phyloP scores from a whole-genome alignment of 2,113 vertebrate genomes.

The Cebidichthys violaceus region DNA sequence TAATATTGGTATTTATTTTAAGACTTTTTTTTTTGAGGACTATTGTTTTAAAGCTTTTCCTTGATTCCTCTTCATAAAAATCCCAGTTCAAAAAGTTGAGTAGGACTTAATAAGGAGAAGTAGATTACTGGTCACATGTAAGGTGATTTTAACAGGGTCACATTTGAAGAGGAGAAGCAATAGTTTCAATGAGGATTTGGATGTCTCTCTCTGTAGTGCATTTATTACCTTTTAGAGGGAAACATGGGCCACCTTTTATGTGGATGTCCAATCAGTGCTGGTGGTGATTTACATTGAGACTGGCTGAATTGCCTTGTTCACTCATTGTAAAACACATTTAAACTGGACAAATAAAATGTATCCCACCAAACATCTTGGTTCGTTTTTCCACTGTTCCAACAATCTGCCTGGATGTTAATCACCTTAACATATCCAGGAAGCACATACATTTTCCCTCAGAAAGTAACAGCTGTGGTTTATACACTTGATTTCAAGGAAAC shows the following conservation, averaged over 20 bases:
- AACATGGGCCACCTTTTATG: neutral
- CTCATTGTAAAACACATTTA: neutral
- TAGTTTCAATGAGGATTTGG: neutral
- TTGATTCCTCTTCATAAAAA: neutral
- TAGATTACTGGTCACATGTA: neutral
- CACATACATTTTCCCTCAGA: neutral
- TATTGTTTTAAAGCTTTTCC: neutral
- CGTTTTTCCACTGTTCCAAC: neutral
- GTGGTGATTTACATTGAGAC: neutral
- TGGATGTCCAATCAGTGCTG: neutral
- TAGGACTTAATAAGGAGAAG: neutral
- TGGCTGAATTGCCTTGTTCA: neutral
- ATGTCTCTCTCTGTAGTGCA: neutral
- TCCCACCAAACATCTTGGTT: neutral
- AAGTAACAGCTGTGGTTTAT: too few relatives aligned
- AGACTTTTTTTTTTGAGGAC: neutral
- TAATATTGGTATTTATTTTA: neutral
- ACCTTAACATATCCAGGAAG: neutral
- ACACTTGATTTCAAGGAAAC: neutral
- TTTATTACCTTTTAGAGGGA: neutral
- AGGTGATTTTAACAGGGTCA: neutral
- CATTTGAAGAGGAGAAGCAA: neutral
- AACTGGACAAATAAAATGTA: neutral
- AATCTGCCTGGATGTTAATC: neutral
- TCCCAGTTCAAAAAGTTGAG: neutral